A percentile compares a stretch with the other conserved stretches of the same genome.
Conservation (phyloP, 2,888 invertebrate genomes). For the Taenaris catops region DNA sequence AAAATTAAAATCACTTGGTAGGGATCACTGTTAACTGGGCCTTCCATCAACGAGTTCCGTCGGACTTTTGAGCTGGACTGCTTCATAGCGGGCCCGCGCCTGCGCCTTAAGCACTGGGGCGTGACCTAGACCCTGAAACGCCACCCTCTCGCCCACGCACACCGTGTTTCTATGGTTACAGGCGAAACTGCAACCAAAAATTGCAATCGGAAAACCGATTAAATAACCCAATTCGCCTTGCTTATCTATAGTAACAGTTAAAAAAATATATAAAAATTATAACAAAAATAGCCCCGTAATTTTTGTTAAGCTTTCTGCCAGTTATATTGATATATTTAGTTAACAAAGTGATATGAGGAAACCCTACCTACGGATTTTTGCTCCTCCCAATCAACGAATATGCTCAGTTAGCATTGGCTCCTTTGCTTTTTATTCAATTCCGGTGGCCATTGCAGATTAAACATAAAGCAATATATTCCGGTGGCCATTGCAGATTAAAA, state of each 20-base stretch:
- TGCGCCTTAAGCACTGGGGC: conserved; percentile 59
- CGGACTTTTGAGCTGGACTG: conserved; percentile 42
- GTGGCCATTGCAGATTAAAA: conserved; percentile 44
- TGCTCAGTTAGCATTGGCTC: conserved; percentile 54
- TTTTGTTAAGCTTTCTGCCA: no score
- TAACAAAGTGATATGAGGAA: conserved; percentile 28
- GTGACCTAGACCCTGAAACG: conserved; percentile 80
- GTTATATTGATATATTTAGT: not conserved
- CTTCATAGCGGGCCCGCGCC: conserved; percentile 55
- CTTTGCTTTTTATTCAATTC: conserved; percentile 21
- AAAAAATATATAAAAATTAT: no score
- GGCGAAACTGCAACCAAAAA: conserved; percentile 35
- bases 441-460: conserved; percentile 42
- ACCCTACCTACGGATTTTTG: conserved; percentile 41
- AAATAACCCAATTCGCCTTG: not conserved
- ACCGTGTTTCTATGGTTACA: conserved; percentile 56
- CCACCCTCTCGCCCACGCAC: conserved; percentile 67
- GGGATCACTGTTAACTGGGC: conserved; percentile 7
- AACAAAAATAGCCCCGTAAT: no score
- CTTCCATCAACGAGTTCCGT: conserved; percentile 46
- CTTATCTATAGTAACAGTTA: no score
- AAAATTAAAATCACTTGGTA: conserved; percentile 18
- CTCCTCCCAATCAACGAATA: conserved; percentile 54
- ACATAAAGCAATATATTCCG: conserved; percentile 35
- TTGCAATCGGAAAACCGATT: conserved; percentile 8